Evolutionary conservation across 2,113 vertebrate species (phyloP).

Genomic region (Myotis lucifugus): DNA sequence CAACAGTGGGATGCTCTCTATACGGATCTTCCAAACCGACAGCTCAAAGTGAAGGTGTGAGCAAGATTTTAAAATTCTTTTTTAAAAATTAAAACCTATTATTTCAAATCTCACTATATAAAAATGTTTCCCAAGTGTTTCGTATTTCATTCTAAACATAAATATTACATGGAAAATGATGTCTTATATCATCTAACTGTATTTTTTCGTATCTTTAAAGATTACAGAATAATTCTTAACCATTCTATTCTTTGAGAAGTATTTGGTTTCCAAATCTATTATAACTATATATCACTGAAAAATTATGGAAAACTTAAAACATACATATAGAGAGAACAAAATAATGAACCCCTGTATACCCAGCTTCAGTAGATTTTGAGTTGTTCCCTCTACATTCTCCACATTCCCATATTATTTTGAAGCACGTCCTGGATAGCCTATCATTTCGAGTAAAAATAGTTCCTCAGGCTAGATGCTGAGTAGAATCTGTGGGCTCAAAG

Average conservation of each 20-base stretch:
- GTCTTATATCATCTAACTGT: background rate
- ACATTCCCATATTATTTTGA: background rate
- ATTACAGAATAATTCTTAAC: background rate
- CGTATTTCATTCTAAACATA: background rate
- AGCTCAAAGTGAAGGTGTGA: slow-evolving; percentile 95
- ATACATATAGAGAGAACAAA: background rate
- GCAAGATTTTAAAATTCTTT: background rate
- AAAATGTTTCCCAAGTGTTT: background rate
- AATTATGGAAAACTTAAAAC: slow-evolving; percentile 4
- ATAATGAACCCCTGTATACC: background rate
- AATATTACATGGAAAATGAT: background rate
- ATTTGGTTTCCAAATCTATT: background rate
- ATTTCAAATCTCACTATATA: background rate
- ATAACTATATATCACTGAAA: slow-evolving; percentile 7
- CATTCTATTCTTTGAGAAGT: background rate
- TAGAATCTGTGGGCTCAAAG: background rate
- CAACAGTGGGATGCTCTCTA: slow-evolving; percentile 96
- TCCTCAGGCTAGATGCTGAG: background rate
- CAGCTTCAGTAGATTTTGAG: background rate
- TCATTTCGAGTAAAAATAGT: slow-evolving; percentile 2
- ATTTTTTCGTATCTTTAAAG: slow-evolving; percentile 23
- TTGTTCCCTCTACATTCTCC: background rate
- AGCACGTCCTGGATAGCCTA: background rate
- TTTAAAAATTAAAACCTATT: background rate
- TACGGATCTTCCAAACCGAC: slow-evolving; percentile 93